Base-by-base conservation (phyloP, 1,140 invertebrate species). In the Tetramorium alpestre region DNA sequence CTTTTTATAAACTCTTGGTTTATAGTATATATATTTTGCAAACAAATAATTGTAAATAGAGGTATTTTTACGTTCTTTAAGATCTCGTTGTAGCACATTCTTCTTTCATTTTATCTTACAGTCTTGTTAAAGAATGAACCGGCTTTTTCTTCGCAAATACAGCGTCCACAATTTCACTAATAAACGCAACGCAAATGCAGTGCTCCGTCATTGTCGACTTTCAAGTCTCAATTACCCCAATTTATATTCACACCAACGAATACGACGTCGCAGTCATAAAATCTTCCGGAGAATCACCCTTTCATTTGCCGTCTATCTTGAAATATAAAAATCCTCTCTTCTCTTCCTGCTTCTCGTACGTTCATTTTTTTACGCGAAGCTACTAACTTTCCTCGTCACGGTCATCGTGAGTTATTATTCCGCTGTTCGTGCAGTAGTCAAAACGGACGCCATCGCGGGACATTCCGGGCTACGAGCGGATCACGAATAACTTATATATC, bases 401-500 rank as follows among this genome's bases (percentile, higher is more conserved):
- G 38, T 60, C 41, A 82, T 72, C 10, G 54, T 2, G 3, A 7
- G 80, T 84, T 73, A 81, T 70, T 56, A 73, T 84, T 58, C 47
- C 54, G 54, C 54, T 84, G 33, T 84, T 60, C 69, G 38, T 13
- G 64, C 49, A 41, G 64, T 16, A 11, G 8, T n/a, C 22, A 13
- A 60, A 73, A 51, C 16, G 82, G n/a, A 33, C 5, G 11, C 25
- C 18, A 44, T 56, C 22, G 22, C 18, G 38, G 64, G 16, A 44
- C 49, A 73, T 73, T 87, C 69, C 41, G 25, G 60, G 51, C 28
- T 33, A 64, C 67, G n/a, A 54, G 8, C 47, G 51, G 51, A 44
- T 60, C 62, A 69, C 75, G 67, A 65, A 82, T 64, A 72, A 84
- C 44, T 87, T 69, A 69, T 84, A 84, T 73, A 62, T 78, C 65